phyloP scores from a whole-genome alignment of 2,113 vertebrate genomes.

The Symphodus melops region DNA sequence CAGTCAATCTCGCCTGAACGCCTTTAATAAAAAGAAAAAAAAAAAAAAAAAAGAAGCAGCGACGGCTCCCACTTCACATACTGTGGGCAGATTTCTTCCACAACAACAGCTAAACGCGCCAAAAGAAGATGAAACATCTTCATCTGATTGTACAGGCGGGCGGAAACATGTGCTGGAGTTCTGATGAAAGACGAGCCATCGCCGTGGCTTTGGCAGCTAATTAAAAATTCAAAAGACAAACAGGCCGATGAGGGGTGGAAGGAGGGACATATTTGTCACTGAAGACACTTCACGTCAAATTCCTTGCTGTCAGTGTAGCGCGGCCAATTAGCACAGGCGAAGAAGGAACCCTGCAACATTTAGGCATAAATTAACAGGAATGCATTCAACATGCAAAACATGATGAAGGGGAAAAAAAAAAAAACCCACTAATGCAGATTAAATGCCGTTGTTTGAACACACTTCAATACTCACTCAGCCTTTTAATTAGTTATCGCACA shows the following conservation, averaged over 20 bases:
- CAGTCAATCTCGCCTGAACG: neutral
- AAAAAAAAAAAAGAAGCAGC: no score
- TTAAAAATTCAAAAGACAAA: conserved; percentile 60
- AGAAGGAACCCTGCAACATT: conserved; percentile 11
- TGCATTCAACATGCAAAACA: neutral
- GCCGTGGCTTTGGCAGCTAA: conserved; percentile 39
- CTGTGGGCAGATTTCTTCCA: neutral
- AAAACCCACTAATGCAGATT: neutral
- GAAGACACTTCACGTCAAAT: conserved; percentile 35
- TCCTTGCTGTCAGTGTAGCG: conserved; percentile 30
- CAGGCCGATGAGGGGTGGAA: conserved; percentile 32
- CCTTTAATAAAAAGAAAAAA: no score
- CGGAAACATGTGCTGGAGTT: conserved; percentile 15
- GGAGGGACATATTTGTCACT: conserved; percentile 41
- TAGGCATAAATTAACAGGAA: conserved; percentile 4
- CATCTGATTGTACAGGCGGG: neutral
- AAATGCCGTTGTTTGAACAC: neutral
- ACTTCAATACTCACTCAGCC: neutral
- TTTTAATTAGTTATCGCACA: neutral
- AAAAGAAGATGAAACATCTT: conserved; percentile 13
- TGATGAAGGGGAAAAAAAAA: neutral
- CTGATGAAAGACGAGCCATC: conserved; percentile 52
- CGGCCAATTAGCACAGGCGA: conserved; percentile 48
- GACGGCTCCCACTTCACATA: neutral
- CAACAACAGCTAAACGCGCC: neutral